Conservation (phyloP, 2,797 vertebrate species). For the Cygnus olor region DNA sequence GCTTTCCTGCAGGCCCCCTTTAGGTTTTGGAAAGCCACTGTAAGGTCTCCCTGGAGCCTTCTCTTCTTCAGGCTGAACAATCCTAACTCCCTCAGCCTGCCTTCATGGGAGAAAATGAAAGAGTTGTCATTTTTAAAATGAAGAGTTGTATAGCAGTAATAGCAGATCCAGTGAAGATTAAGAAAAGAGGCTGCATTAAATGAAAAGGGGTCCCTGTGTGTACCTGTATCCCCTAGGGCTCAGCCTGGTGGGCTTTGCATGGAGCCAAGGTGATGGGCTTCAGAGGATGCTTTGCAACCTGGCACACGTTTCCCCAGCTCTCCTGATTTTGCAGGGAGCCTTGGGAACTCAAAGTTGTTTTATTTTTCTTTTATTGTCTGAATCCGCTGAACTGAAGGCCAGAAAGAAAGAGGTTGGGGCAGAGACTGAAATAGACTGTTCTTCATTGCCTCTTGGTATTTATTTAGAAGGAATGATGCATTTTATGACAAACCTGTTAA, state of each 20-base stretch:
- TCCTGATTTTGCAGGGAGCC: not conserved
- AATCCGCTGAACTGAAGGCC: not conserved
- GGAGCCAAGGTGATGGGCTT: not conserved
- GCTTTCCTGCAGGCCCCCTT: too few relatives aligned
- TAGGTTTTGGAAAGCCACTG: too few relatives aligned
- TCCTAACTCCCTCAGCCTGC: too few relatives aligned
- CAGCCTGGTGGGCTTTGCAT: not conserved
- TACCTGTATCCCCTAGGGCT: not conserved
- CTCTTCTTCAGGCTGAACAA: too few relatives aligned
- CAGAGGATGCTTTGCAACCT: not conserved
- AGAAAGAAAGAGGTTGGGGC: not conserved
- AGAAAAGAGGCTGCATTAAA: not conserved
- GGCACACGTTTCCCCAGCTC: not conserved
- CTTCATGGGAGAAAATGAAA: too few relatives aligned
- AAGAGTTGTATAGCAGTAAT: not conserved
- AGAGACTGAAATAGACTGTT: not conserved
- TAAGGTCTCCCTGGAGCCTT: too few relatives aligned
- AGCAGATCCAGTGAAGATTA: not conserved
- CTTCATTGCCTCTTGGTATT: not conserved
- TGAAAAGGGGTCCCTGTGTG: not conserved
- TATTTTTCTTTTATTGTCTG: not conserved
- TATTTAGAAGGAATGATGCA: not conserved
- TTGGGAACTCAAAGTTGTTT: not conserved
- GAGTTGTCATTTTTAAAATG: not conserved
- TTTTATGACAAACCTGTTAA: conserved; percentile 47